Evolutionary conservation across 2,797 vertebrate species (phyloP), one percentile per base, ranked within the genome.

Genomic region (Sebastes trivittatus): DNA sequence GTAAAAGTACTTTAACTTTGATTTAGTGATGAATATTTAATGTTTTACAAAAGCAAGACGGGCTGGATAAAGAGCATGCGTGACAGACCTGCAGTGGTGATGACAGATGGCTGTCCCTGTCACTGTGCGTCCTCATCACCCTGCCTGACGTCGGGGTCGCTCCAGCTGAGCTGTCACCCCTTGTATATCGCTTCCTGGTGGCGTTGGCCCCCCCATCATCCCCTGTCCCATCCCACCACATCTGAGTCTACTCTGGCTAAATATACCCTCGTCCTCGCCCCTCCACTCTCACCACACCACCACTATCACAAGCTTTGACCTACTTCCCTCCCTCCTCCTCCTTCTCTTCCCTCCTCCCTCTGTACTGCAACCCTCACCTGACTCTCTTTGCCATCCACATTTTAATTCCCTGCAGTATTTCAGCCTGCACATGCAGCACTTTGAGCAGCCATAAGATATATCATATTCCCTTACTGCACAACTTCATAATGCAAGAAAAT

Each of bases 251-350:
- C 80, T 81, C 73, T 30, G 23, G 77, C 89, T 92, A 93, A 91
- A 94, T 92, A 89, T 93, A 93, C 69, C 25, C 70, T 64, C 71
- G 30, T 72, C 77, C 69, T 66, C 55, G 4, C 54, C 75, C 49
- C 80, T 78, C 30, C 32, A 1, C 78, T 23, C 70, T 69, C 80
- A 30, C 54, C 54, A 42, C 72, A 38, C 54, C 54, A 42, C 72
- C 84, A 62, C 83, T 64, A 84, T 85, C 82, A 79, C 82, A 73
- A 59, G 89, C 90, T 88, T 80, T 95, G 93, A 93, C 93, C 94
- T 91, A 94, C 90, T 94, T 94, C 61, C 7, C 83, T 79, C 23
- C 29, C 74, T 71, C 63, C 75, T 75, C 78, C 38, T 22, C 29
- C 65, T 71, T 32, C n/a, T 66, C 27, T 49, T 61, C 76, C 65